Percentiles rank a stretch among this genome's conserved stretches.
Evolutionary conservation across 2,113 vertebrate genomes (phyloP).

Genomic region (Orthonyx spaldingii): DNA sequence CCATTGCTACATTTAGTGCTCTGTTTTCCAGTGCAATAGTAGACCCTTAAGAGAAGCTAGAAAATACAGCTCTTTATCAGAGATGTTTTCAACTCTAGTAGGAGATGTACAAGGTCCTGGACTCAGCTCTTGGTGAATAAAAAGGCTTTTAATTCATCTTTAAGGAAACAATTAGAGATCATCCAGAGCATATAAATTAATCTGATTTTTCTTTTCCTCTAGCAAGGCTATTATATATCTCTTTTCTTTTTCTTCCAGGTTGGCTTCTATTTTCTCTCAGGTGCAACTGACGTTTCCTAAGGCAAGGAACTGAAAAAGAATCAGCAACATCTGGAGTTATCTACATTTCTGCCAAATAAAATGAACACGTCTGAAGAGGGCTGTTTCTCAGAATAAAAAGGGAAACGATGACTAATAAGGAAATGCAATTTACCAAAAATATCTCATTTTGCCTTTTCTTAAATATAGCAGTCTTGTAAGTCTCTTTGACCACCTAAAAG

Average conservation of each 20-base stretch:
- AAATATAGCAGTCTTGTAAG: neutral
- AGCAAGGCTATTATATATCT: neutral
- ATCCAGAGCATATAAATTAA: constrained; percentile 21
- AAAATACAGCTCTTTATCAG: neutral
- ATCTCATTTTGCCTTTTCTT: constrained; percentile 13
- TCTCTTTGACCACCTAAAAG: neutral
- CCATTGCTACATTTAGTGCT: neutral
- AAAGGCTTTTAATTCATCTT: constrained; percentile 38
- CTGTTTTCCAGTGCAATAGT: neutral
- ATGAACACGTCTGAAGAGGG: neutral
- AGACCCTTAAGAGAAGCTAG: neutral
- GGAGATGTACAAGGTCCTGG: neutral
- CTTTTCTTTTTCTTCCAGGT: constrained; percentile 41
- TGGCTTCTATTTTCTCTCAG: constrained; percentile 53
- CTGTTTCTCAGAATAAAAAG: constrained; percentile 36
- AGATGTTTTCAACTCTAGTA: neutral
- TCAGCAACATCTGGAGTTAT: constrained; percentile 42
- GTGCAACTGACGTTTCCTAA: constrained; percentile 51
- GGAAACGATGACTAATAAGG: constrained; percentile 45
- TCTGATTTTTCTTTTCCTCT: constrained; percentile 31
- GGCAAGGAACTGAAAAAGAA: constrained; percentile 42
- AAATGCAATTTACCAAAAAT: constrained; percentile 45
- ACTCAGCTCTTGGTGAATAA: constrained; percentile 12
- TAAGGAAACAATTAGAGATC: constrained; percentile 37
- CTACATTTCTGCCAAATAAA: constrained; percentile 35